Evolutionary conservation across 2,797 vertebrate species (phyloP), one percentile per base, ranked within the genome.

Genomic region (Scleropages formosus): DNA sequence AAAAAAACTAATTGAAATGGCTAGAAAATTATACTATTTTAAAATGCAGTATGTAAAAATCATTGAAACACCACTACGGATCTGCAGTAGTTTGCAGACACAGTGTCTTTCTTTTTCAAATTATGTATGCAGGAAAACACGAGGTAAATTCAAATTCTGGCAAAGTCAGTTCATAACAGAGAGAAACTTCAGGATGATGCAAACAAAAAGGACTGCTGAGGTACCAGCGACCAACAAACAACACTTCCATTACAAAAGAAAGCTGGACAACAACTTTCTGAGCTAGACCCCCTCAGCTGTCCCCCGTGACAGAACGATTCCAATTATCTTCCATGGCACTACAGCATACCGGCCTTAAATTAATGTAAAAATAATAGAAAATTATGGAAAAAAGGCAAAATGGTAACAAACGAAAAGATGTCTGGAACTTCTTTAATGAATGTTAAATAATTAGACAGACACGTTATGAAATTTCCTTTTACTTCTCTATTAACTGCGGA

Each of bases 401-500:
- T 13, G 65, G 44, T n/a, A 53, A 20, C 22, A 77, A 75, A 44
- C 64, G 20, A 64, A 67, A 65, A 58, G 75, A 74, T 79, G 77
- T 71, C 77, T 73, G 79, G 73, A 81, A 77, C 71, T 27, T n/a
- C 59, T 47, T 65, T 84, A 84, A 86, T 80, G 77, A 80, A 79
- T 70, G 76, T 74, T 77, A 79, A 68, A 78, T 80, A 78, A 79
- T 81, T 87, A 78, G 72, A 81, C 73, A 80, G 76, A 70, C 24
- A 81, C 82, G 71, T 75, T 53, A 74, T 78, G 59, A 80, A 58
- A 81, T 79, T 80, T 80, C 44, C 16, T 67, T 70, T 68, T 67
- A 51, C 63, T 78, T 73, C 79, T 83, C 74, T 84, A 84, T 82
- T 83, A 84, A 80, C 80, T 80, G 79, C 67, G 75, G 60, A 70